Conservation (phyloP, 2,797 vertebrate species). For the Pseudocheirus occidentalis region DNA sequence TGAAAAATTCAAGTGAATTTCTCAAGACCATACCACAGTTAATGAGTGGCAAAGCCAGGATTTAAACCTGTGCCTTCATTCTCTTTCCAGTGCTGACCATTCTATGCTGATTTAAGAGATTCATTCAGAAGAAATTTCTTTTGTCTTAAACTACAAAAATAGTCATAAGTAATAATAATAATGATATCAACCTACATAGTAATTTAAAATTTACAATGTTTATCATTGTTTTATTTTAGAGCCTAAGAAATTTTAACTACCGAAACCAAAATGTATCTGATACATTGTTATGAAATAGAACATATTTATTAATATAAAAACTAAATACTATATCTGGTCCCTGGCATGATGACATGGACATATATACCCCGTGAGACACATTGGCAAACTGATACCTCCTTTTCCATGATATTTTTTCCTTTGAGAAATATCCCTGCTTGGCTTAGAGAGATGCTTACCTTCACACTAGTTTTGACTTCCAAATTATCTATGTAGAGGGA, state of each 20-base stretch:
- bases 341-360: background rate
- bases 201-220: background rate
- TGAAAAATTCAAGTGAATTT: background rate
- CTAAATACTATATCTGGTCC: background rate
- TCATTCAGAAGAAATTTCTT: background rate
- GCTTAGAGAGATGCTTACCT: background rate
- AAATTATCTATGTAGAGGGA: background rate
- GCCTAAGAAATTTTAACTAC: background rate
- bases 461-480: background rate
- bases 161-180: background rate
- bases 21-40: no score
- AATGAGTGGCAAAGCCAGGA: background rate
- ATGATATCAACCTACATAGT: background rate
- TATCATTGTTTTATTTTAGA: background rate
- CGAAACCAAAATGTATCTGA: background rate
- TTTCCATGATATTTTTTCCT: background rate
- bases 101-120: background rate
- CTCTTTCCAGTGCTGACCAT: background rate
- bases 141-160: background rate
- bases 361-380: background rate
- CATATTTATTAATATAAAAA: background rate
- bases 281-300: background rate
- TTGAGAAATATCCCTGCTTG: background rate
- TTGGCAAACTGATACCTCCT: background rate
- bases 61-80: accelerated